These are phyloP conservation scores for Drosophila buzzatii DNA, from an alignment of 2,888 invertebrate species.

Conservation along the genomic window DNA sequence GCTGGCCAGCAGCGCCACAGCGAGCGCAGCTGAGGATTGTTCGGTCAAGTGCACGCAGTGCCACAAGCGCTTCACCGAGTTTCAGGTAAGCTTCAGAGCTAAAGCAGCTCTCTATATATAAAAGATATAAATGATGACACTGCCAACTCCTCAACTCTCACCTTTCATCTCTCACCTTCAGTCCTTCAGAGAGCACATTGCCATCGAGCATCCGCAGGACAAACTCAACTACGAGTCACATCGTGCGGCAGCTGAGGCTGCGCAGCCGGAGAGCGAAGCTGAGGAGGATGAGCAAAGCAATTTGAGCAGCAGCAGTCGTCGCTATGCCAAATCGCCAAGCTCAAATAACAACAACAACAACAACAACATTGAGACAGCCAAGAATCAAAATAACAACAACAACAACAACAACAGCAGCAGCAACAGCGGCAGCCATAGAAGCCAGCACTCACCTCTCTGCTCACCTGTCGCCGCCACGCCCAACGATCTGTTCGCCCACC, in stretches of 20 bases:
- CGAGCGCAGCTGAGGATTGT: slow-evolving; percentile 79
- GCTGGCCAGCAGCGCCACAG: slow-evolving; percentile 64
- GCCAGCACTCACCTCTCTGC: slow-evolving; percentile 62
- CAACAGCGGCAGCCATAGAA: slow-evolving; percentile 44
- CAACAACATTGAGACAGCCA: slow-evolving; percentile 57
- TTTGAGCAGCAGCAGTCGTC: slow-evolving; percentile 63
- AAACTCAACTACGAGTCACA: slow-evolving; percentile 81
- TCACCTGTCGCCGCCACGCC: slow-evolving; percentile 54
- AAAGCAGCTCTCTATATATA: rapidly evolving
- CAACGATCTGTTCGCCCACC: slow-evolving; percentile 64
- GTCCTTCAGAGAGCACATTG: slow-evolving; percentile 86
- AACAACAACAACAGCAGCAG: slow-evolving; percentile 39
- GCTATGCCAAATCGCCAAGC: slow-evolving; percentile 61
- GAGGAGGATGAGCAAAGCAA: slow-evolving; percentile 72
- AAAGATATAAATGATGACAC: not conserved
- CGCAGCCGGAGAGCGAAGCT: slow-evolving; percentile 70
- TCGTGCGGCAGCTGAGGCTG: slow-evolving; percentile 46
- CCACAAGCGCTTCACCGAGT: slow-evolving; percentile 84
- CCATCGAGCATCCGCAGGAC: slow-evolving; percentile 84
- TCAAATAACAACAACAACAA: slow-evolving; percentile 48
- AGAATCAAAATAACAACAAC: slow-evolving; percentile 62
- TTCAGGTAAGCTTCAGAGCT: slow-evolving; percentile 75
- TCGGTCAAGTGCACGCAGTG: slow-evolving; percentile 86
- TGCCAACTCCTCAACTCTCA: not conserved
- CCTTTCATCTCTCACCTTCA: slow-evolving; percentile 30